Evolutionary conservation across 2,888 invertebrate genomes (phyloP), one percentile per base, ranked within the genome.

Genomic region (Pinctada fucata): DNA sequence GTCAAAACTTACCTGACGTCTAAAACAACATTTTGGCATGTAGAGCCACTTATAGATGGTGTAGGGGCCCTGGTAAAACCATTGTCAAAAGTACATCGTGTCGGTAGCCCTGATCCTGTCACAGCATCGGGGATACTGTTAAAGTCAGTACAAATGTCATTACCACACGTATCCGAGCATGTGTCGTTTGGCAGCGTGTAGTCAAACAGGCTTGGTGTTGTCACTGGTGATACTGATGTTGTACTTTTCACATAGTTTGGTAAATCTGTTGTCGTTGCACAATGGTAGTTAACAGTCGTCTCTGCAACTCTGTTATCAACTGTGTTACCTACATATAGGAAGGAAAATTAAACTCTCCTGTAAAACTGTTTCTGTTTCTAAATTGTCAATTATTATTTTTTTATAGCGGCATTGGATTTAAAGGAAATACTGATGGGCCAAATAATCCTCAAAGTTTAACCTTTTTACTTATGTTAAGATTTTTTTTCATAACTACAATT

Each of bases 11-110:
- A 58, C 58, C 83, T 80, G 1, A 92, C 90, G 66, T 88, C 87
- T 13, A 91, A 77, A 0, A 91, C 90, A 16, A 85, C 86, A 82
- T 91, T 89, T 3, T 79, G 31, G 78, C 91, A 92, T 3, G 78
- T 72, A 4, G 66, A 58, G 1, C 70, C 72, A 13, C 79, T 73
- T 49, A 81, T 73, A 2, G 68, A 64, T 0, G 90, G 90, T 3
- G 72, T 65, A 3, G 82, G 82, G 0, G 90, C 88, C 8, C 72
- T 64, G 1, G 83, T 85, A 52, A 71, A 86, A 2, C 88, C 85
- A 76, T 84, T 80, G 73, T 91, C 90, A 74, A 81, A 87, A 0
- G 78, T 1, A 85, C 90, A 91, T 13, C 84, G 72, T 1, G 80
- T 63, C 31, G 87, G 85, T 3, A 85, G 78, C 8, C 66, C 71